Evolutionary conservation across 1,140 invertebrate genomes (phyloP).

Genomic region (Cydia amplana): DNA sequence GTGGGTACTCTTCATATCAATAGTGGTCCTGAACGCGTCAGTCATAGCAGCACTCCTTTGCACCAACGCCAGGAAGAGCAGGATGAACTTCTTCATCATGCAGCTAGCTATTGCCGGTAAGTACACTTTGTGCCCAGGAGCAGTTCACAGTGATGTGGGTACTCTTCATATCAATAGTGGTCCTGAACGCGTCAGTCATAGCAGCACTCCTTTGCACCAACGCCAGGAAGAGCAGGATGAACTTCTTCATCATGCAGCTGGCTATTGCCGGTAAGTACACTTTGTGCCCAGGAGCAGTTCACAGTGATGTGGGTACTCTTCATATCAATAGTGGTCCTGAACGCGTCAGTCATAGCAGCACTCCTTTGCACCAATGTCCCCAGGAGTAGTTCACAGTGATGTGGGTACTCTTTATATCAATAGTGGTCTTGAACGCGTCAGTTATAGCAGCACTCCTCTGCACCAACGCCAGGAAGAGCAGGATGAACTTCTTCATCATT

Average conservation of each 20-base stretch:
- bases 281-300: slow-evolving; percentile 89
- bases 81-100: slow-evolving; percentile 98
- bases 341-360: slow-evolving; percentile 91
- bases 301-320: slow-evolving; percentile 94
- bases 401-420: slow-evolving; percentile 92
- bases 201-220: slow-evolving; percentile 91
- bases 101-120: slow-evolving; percentile 95
- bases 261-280: slow-evolving; percentile 91
- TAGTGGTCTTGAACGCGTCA: slow-evolving; percentile 93
- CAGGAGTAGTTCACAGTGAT: slow-evolving; percentile 94
- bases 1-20: slow-evolving; percentile 92
- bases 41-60: slow-evolving; percentile 91
- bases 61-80: slow-evolving; percentile 92
- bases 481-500: too few relatives aligned
- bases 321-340: slow-evolving; percentile 92
- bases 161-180: slow-evolving; percentile 92
- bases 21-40: slow-evolving; percentile 93
- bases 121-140: slow-evolving; percentile 84
- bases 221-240: slow-evolving; percentile 94
- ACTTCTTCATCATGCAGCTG: slow-evolving; percentile 97
- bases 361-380: slow-evolving; percentile 88
- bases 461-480: too few relatives aligned
- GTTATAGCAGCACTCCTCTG: slow-evolving; percentile 92
- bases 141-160: slow-evolving; percentile 94
- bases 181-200: slow-evolving; percentile 93